Evolutionary conservation across 2,797 vertebrate genomes (phyloP).

Genomic region (Odontamblyopus rebecca): DNA sequence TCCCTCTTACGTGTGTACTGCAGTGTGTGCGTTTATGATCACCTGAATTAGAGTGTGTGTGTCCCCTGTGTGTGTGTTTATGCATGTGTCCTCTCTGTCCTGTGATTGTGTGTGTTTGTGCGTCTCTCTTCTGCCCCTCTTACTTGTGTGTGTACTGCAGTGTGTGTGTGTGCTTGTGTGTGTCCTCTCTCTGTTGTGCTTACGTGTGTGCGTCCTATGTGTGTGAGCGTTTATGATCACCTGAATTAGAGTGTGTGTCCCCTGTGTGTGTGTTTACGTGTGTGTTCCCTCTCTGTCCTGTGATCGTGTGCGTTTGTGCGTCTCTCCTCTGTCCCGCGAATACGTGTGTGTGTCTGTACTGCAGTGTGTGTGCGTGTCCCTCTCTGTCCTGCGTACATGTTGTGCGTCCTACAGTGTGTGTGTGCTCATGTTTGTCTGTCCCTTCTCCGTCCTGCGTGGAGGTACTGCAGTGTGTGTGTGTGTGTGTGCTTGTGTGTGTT

Average conservation of each 20-base stretch:
- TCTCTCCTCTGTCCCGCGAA: not conserved
- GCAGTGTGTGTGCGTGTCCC: not conserved
- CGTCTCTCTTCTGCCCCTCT: not conserved
- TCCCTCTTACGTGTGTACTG: not conserved
- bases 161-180: not conserved
- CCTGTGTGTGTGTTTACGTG: too few relatives aligned
- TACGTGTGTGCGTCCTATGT: not conserved
- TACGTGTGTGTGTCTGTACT: not conserved
- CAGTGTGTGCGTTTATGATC: not conserved
- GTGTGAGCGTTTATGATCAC: constrained; percentile 11
- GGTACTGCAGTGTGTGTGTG: not conserved
- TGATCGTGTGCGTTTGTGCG: too few relatives aligned
- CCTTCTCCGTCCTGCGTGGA: not conserved
- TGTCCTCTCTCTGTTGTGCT: not conserved
- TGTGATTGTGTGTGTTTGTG: not conserved
- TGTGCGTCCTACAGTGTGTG: too few relatives aligned
- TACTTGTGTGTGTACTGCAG: not conserved
- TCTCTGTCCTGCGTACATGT: too few relatives aligned
- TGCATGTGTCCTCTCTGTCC: too few relatives aligned
- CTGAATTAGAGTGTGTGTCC: too few relatives aligned
- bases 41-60: too few relatives aligned
- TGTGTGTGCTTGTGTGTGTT: not conserved
- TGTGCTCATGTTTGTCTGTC: not conserved
- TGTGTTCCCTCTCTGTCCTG: too few relatives aligned
- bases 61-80: too few relatives aligned